phyloP scores from a whole-genome alignment of 2,888 invertebrate species.

The Platycheirus albimanus region DNA sequence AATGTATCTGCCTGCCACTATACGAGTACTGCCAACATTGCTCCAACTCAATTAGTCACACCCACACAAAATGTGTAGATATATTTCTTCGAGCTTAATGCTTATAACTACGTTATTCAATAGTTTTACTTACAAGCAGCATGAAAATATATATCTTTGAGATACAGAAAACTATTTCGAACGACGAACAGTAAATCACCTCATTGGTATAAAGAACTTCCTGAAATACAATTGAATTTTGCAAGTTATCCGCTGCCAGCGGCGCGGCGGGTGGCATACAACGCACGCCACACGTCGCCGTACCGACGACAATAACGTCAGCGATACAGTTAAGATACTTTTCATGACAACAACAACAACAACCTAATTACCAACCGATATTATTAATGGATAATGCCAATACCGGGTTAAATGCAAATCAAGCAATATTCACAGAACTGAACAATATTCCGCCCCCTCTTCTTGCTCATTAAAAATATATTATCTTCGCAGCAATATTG shows the following conservation, averaged over 20 bases:
- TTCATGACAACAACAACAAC: constrained; percentile 34
- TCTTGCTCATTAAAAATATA: constrained; percentile 56
- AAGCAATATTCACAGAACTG: constrained; percentile 28
- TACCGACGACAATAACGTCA: not conserved
- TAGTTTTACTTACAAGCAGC: not conserved
- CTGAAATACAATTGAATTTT: constrained; percentile 38
- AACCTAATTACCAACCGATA: constrained; percentile 60
- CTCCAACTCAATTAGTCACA: constrained; percentile 68
- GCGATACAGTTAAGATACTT: constrained; percentile 28
- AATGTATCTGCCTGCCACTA: constrained; percentile 53
- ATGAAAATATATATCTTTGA: constrained; percentile 10
- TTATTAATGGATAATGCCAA: constrained; percentile 42
- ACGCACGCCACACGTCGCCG: too few species aligned
- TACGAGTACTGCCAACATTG: constrained; percentile 58
- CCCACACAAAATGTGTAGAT: constrained; percentile 46
- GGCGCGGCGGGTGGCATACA: too few species aligned
- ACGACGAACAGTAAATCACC: constrained; percentile 37
- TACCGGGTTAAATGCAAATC: constrained; percentile 55
- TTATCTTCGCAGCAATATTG: constrained; percentile 40
- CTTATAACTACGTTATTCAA: constrained; percentile 49
- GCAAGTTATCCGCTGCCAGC: not conserved
- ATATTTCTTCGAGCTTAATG: constrained; percentile 33
- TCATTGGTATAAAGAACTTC: constrained; percentile 18
- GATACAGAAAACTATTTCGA: constrained; percentile 29
- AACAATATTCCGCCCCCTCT: constrained; percentile 22